Evolutionary conservation across 2,888 invertebrate species (phyloP), one percentile per base, ranked within the genome.

Genomic region (Perizoma flavofasciatum): DNA sequence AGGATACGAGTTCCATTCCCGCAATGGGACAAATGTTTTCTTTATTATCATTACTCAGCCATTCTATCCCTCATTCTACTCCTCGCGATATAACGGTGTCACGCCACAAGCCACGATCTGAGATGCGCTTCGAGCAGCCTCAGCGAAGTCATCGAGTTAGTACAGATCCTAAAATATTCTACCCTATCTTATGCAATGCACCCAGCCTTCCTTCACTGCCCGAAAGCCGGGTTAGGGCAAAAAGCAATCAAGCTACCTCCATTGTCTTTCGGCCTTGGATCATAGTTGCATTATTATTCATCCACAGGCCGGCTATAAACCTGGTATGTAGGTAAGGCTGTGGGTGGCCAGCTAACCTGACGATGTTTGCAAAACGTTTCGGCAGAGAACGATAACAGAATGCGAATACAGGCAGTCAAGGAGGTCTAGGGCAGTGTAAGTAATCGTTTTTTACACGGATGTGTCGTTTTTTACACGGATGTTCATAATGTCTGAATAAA

Each of bases 271-370:
- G 79, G 75, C 82, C 84, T 85, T 83, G 83, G 70, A 64, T 52
- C 59, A 75, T 77, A 76, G 76, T 73, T 75, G 78, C 75, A 86
- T 88, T 88, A 81, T 80, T 86, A 89, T 89, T 87, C 86, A 67
- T 76, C 61, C 70, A 75, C 79, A 71, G 77, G 65, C 71, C 59
- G 63, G 67, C 72, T 64, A 78, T 79, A 79, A 82, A 81, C 73
- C 74, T 72, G 72, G 80, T 83, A 85, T 83, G 83, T 83, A 71
- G 78, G 71, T 70, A 75, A 75, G 66, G 55, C 61, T 73, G 82
- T 84, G 88, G 86, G 88, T 87, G 88, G 88, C 75, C 85, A 74
- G 76, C 72, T 76, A 73, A 79, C 68, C 69, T 66, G 71, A 72
- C 74, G 63, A 71, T 77, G 78, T 81, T 79, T 77, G 78, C 82